Base-by-base conservation (phyloP, 2,888 invertebrate genomes). In the Ypsolopha scabrella region DNA sequence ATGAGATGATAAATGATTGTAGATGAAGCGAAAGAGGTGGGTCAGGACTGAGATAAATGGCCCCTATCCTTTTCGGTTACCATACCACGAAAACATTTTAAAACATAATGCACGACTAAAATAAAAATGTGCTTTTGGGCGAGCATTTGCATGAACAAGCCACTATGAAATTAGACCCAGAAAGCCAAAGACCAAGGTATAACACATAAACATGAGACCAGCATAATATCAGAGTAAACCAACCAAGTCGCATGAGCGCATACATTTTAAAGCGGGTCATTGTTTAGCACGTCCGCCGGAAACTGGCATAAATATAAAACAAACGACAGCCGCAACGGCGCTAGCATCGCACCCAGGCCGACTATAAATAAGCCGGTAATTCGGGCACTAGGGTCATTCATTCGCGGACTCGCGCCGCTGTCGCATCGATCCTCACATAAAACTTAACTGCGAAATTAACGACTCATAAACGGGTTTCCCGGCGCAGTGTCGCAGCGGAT, bases 361-460 rank as follows among this genome's bases (percentile, higher is more conserved):
- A 43, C 43, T 43, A 43, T 43, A 43, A 43, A 43, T 43, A 43
- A 43, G 43, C 11, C 24, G 43, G 43, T 43, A 43, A 43, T 43
- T 43, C 14, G 13, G 43, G 7, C 43, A 13, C 38, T 14, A 43
- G 43, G 43, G 6, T 43, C 43, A 43, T 43, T 43, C 43, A 43
- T 43, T 43, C 43, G n/a, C 11, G 11, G 14, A 14, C 43, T 11
- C 13, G 8, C 14, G 14, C n/a, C 43, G 13, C 11, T 6, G 43
- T 13, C n/a, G 14, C 43, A 43, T 43, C 43, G 43, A 43, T 43
- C 43, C 43, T 14, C 11, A 11, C 43, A 48, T 48, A 38, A 48
- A 48, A 48, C 39, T 33, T 48, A 41, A 48, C 39, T 48, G 48
- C 34, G 8, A 35, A 37, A 50, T 50, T 44, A 43, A 44, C 44